phyloP scores from a whole-genome alignment of 1,140 invertebrate species.

The silkworm (Bombyx mori) region ASM3026992v2 NC_085131.1:7541501-7542000 shows the following conservation, averaged over 20 bases:
- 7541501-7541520: no score
- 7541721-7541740: constrained; percentile 1
- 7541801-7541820: constrained; percentile 29
- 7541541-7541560: constrained; percentile 1
- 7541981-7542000: no score
- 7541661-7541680: background rate
- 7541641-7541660: constrained; percentile 6
- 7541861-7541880: no score
- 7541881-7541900: no score
- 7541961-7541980: no score
- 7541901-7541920: no score
- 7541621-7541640: constrained; percentile 8
- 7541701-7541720: background rate
- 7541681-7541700: background rate
- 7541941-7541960: no score
- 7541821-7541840: constrained; percentile 31
- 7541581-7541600: constrained; percentile 3
- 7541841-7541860: constrained; percentile 33
- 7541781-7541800: constrained; percentile 31
- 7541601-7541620: constrained; percentile 1
- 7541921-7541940: no score
- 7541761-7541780: constrained; percentile 15
- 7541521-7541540: background rate
- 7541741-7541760: constrained; percentile 4
- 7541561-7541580: background rate